Evolutionary conservation across 2,888 invertebrate genomes (phyloP).

Genomic region (Rhimphoctona megacephalus): DNA sequence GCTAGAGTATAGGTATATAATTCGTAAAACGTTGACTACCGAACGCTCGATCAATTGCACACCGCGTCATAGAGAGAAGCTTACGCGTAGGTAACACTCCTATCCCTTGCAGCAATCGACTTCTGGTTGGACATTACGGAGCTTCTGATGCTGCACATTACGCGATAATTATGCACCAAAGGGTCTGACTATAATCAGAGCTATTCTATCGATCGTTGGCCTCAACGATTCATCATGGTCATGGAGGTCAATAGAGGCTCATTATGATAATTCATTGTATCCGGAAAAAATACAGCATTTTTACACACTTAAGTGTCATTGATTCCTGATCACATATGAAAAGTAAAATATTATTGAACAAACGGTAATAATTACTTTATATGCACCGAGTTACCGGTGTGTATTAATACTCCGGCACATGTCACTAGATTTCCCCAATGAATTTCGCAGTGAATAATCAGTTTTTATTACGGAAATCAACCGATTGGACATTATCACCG

Average conservation of each 20-base stretch:
- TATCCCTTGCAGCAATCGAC: slow-evolving; percentile 35
- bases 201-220: too few relatives aligned
- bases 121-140: slow-evolving; percentile 5
- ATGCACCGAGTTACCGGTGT: background rate
- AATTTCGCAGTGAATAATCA: background rate
- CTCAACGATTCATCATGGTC: too few relatives aligned
- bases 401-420: background rate
- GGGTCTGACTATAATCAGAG: too few relatives aligned
- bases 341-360: background rate
- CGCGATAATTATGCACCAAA: too few relatives aligned
- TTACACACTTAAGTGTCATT: background rate
- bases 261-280: background rate
- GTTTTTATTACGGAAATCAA: background rate
- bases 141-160: background rate
- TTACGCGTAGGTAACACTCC: background rate
- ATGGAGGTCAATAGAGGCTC: background rate
- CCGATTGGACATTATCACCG: background rate
- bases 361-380: background rate
- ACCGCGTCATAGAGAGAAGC: background rate
- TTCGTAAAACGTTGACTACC: slow-evolving; percentile 11
- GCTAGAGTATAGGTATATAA: background rate
- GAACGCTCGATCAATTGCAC: slow-evolving; percentile 16
- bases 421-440: background rate
- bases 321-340: background rate
- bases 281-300: background rate